Base-by-base conservation (phyloP, 2,888 invertebrate genomes). In the Orthosia incerta region DNA sequence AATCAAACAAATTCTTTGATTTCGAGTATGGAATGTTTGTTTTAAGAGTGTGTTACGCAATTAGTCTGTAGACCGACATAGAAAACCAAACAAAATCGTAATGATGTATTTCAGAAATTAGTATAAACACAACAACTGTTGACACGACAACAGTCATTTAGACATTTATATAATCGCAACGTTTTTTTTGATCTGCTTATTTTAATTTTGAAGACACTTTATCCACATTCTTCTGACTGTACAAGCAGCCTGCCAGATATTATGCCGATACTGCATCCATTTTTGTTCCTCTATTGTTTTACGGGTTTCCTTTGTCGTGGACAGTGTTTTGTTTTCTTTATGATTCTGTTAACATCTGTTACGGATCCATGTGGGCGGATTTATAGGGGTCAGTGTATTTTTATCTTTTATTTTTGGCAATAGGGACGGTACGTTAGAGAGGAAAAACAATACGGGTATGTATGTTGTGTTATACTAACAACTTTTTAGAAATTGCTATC, bases 321-420 rank as follows among this genome's bases (percentile, higher is more conserved):
- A 16, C 59, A 67, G 50, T 62, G 51, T 68, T 76, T 57, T 76
- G n/a, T 71, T 76, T 63, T 63, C 23, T 67, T 56, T 74, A 53
- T 79, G 46, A 61, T 64, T 65, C 20, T 61, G 46, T 50, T 68
- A 69, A 74, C 64, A 68, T 74, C 23, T 74, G 74, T 61, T 74
- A 61, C 59, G 26, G n/a, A 68, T 61, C 46, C 20, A 53, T 68
- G 55, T 23, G 55, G 51, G 60, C 13, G 45, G 46, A 51, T 70
- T 20, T 76, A 76, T 60, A 51, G 18, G 48, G 31, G 53, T 64
- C 26, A 31, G 23, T 60, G 4, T 63, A 9, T 51, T 71, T 77
- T 62, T 39, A 68, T 62, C 68, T 60, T 60, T 63, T 51, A 20
- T 57, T 69, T 62, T 51, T 56, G 9, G 12, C 16, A 20, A 57